Evolutionary conservation across 2,113 vertebrate species (phyloP).

Genomic region (Clarias macrocephalus): DNA sequence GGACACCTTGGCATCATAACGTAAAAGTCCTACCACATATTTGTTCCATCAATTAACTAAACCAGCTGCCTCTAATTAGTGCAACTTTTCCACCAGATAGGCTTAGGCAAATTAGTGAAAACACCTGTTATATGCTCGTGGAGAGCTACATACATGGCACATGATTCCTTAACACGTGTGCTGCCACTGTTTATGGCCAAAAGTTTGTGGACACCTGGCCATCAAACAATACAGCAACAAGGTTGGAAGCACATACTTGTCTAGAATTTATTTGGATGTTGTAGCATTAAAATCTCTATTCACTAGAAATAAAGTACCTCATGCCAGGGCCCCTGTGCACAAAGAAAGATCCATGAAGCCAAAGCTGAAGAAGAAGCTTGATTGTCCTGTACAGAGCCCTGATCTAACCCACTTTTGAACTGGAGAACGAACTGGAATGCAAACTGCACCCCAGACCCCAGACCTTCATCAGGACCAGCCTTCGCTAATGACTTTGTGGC

Average conservation of each 20-base stretch:
- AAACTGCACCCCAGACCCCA: not conserved
- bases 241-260: not conserved
- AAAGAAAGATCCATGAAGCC: not conserved
- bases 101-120: no score
- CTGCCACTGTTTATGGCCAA: not conserved
- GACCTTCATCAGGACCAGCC: not conserved
- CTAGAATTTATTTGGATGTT: not conserved
- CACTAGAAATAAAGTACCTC: not conserved
- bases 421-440: not conserved
- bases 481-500: not conserved
- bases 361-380: no score
- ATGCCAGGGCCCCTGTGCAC: not conserved
- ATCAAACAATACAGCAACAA: not conserved
- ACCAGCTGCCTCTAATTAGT: no score
- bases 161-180: no score
- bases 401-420: not conserved
- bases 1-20: no score
- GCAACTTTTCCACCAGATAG: no score
- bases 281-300: not conserved
- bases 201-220: not conserved
- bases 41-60: no score
- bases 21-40: no score
- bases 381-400: not conserved
- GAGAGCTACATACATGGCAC: no score
- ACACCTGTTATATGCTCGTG: no score